Conservation (phyloP, 2,797 vertebrate species). For the Synaphobranchus kaupii region DNA sequence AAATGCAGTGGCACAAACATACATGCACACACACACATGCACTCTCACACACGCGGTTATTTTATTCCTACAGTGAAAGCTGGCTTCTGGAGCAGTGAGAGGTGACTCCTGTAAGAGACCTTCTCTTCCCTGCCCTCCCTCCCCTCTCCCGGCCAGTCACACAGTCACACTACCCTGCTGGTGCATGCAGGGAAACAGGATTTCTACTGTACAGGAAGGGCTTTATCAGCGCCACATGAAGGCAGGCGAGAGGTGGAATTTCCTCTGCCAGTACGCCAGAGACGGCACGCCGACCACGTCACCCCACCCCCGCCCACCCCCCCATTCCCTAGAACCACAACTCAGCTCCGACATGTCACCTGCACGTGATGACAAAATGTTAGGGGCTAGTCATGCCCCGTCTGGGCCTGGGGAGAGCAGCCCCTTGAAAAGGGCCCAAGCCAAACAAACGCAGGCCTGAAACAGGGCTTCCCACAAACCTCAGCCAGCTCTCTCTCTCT, state of each 20-base stretch:
- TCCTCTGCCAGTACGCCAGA: constrained; percentile 86
- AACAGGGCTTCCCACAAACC: constrained; percentile 75
- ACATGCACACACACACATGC: constrained; percentile 44
- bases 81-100: constrained; percentile 47
- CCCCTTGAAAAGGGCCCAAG: constrained; percentile 68
- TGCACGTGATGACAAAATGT: constrained; percentile 73
- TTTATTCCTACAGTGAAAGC: constrained; percentile 37
- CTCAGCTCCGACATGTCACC: constrained; percentile 77
- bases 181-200: constrained; percentile 90
- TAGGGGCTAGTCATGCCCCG: constrained; percentile 51
- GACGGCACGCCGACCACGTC: constrained; percentile 78
- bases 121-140: constrained; percentile 70
- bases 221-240: constrained; percentile 98
- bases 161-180: constrained; percentile 70
- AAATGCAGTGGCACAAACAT: constrained; percentile 35
- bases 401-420: constrained; percentile 54
- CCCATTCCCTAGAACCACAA: constrained; percentile 54
- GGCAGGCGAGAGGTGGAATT: constrained; percentile 95
- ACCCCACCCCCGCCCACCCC: constrained; percentile 53
- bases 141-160: constrained; percentile 86
- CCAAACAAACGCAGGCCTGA: constrained; percentile 75
- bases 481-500: constrained; percentile 72
- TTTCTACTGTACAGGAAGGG: constrained; percentile 98
- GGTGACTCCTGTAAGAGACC: too few relatives aligned
- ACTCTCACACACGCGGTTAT: constrained; percentile 30